A percentile compares a stretch with the other conserved stretches of the same genome.
Evolutionary conservation across 2,797 vertebrate species (phyloP).

Genomic region (Darevskia nairensis): DNA sequence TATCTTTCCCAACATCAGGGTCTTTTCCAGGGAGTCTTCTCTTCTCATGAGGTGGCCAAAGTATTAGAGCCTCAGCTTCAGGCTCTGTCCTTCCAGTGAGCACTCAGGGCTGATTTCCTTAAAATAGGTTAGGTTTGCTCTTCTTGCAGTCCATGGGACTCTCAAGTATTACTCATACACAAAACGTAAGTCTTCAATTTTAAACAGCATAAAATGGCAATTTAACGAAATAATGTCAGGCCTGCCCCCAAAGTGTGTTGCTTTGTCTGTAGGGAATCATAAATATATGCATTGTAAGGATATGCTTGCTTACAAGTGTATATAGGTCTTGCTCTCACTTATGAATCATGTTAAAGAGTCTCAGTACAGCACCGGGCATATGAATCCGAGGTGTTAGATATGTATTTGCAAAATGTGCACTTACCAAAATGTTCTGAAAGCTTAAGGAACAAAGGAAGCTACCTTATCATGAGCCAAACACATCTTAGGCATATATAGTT

Average conservation of each 20-base stretch:
- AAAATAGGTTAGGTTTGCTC: too few species aligned
- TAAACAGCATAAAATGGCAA: background rate
- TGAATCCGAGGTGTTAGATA: background rate
- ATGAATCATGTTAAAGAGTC: background rate
- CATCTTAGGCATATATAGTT: too few species aligned
- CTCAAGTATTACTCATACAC: background rate
- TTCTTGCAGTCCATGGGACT: too few species aligned
- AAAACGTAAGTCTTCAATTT: background rate
- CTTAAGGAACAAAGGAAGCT: background rate
- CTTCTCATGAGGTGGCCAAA: too few species aligned
- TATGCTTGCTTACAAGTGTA: constrained; percentile 3
- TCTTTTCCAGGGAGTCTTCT: too few species aligned
- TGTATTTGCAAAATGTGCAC: background rate
- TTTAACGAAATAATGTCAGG: background rate
- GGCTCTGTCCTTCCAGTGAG: too few species aligned
- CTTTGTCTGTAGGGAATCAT: background rate
- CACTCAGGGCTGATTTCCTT: too few species aligned
- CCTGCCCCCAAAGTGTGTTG: background rate
- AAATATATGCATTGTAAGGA: background rate
- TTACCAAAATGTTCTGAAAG: background rate
- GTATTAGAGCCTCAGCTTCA: too few species aligned
- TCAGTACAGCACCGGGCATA: background rate
- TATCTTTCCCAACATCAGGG: too few species aligned
- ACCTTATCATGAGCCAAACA: background rate
- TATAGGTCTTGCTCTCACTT: background rate